These are phyloP conservation scores for Drosophila peninsularis DNA, from an alignment of 2,888 invertebrate genomes.

Conservation along the genomic window DNA sequence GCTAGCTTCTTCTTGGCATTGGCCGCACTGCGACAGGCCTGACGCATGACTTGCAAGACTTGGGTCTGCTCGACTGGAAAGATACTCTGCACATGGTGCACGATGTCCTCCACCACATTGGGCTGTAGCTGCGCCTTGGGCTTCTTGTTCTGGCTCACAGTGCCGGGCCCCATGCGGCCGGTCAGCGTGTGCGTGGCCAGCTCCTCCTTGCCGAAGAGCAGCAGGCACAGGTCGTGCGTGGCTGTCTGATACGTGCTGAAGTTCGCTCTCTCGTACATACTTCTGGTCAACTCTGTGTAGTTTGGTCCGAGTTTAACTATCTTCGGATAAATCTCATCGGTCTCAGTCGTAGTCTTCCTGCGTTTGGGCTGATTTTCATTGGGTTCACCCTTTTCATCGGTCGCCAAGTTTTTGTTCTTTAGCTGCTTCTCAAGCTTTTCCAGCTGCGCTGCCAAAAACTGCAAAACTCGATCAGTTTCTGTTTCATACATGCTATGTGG, in stretches of 20 bases:
- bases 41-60: not conserved
- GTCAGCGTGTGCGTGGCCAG: conserved; percentile 21
- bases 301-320: conserved; percentile 9
- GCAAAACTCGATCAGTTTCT: not conserved
- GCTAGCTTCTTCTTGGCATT: not conserved
- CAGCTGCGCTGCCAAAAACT: not conserved
- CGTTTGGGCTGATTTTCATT: not conserved
- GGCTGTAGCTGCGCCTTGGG: not conserved
- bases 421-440: not conserved
- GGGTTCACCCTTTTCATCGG: rapidly evolving
- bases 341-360: not conserved
- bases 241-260: not conserved
- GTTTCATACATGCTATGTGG: not conserved
- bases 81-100: not conserved
- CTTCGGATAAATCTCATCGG: not conserved
- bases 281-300: not conserved
- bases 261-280: not conserved
- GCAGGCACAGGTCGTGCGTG: conserved; percentile 1
- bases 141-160: not conserved
- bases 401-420: too few species aligned
- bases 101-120: conserved; percentile 10
- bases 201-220: conserved; percentile 14
- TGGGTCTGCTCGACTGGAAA: not conserved
- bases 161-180: not conserved
- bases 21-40: not conserved